Conservation (phyloP, 2,888 invertebrate genomes). For the Drosophila mercatorum region DNA sequence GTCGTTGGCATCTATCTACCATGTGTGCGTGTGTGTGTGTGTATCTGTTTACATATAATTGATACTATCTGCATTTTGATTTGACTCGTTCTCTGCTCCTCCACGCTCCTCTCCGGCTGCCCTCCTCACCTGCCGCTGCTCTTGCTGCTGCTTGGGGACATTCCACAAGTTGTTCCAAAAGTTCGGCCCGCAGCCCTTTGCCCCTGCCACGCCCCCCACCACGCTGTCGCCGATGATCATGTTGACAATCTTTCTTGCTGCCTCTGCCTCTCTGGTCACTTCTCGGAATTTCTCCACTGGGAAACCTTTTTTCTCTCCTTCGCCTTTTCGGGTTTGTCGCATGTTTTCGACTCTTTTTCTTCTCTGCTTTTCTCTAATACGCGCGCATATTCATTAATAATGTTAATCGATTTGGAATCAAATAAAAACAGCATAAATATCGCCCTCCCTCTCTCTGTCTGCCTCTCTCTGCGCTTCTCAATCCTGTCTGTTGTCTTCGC, state of each 20-base stretch:
- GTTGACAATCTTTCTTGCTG: conserved; percentile 73
- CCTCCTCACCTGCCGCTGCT: background rate
- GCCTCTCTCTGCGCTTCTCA: background rate
- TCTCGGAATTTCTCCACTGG: conserved; percentile 54
- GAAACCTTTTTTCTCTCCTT: background rate
- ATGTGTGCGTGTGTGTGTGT: conserved; percentile 67
- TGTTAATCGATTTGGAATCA: conserved; percentile 63
- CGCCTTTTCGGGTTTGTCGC: conserved; percentile 15
- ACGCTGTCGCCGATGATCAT: conserved; percentile 70
- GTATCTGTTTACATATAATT: conserved; percentile 81
- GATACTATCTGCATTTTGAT: conserved; percentile 79
- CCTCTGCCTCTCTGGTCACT: conserved; percentile 16
- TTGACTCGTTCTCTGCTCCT: conserved; percentile 37
- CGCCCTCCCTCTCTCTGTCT: too few relatives aligned
- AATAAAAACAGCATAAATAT: background rate
- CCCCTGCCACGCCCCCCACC: background rate
- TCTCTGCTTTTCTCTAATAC: conserved; percentile 9
- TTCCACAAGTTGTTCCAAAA: conserved; percentile 68
- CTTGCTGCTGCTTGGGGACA: conserved; percentile 37
- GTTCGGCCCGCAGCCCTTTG: conserved; percentile 6
- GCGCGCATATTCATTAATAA: conserved; percentile 73
- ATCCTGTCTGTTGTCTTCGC: background rate
- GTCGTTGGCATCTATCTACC: conserved; percentile 65
- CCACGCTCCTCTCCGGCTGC: background rate
- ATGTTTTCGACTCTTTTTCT: background rate